Evolutionary conservation across 2,888 invertebrate species (phyloP), one percentile per base, ranked within the genome.

Genomic region (Mythimna ferrago): DNA sequence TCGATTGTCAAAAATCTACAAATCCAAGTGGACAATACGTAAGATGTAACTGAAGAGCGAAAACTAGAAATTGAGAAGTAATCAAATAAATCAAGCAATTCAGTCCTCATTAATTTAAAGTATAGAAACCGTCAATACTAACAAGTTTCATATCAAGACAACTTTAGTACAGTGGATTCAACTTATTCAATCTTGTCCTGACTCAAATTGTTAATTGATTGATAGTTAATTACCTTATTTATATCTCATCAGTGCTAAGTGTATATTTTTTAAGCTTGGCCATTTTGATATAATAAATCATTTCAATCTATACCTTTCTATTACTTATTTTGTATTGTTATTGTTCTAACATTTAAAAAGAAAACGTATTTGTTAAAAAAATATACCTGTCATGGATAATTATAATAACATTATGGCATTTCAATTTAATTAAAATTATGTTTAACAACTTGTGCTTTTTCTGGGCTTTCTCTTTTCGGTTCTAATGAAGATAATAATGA

Each of bases 11-110:
- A 48, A 48, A 2, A 6, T 48, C 16, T 48, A 48, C 48, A 48
- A 48, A 48, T 48, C 10, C 51, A 21, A 9, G 2, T 54, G 21
- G 14, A 53, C 19, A 51, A 32, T 71, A 58, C 16, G 26, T 32
- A 60, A 56, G 41, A 70, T 60, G 16, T 32, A 41, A 69, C 26
- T 65, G 41, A 69, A 32, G 7, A 69, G 16, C 7, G 38, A 54
- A 32, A 66, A 65, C 53, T 65, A 65, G 64, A 41, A 16, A 44
- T 48, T 16, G 21, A 62, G 65, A 67, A 44, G 14, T 9, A 58
- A 32, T 16, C n/a, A 48, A 16, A 48, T 48, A 48, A 48, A 53
- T 53, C n/a, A 53, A 53, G 51, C 51, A n/a, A 53, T 53, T 53
- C 7, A 53, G n/a, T n/a, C 9, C 7, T n/a, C n/a, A 53, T 53